Evolutionary conservation across 2,113 vertebrate genomes (phyloP), one percentile per base, ranked within the genome.

Genomic region (Montifringilla adamsi): DNA sequence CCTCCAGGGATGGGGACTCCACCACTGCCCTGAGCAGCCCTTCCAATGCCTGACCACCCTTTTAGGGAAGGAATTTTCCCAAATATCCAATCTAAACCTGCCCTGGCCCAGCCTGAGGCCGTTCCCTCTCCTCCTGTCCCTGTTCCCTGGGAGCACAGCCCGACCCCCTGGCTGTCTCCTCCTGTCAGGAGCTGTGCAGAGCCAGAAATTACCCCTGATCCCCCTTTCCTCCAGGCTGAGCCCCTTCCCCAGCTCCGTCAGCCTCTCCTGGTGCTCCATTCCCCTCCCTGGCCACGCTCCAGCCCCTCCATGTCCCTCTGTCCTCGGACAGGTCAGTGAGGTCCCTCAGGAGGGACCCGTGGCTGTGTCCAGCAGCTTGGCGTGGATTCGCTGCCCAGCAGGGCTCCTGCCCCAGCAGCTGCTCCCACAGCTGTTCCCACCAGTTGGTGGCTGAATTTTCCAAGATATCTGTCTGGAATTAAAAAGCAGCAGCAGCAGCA

Each of bases 361-460:
- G 79, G 75, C 20, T 3, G 49, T 6, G 47, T 14, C 49, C 9
- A 1, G 39, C 44, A 13, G 43, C 50, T 33, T 11, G 0, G 10
- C 0, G 1, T 19, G 33, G 79, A 6, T 22, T n/a, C 2, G 20
- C 15, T 1, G 59, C 84, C 81, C 87, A 22, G 93, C 7, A 0
- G 80, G n/a, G 43, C 53, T 91, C 55, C 84, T 52, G 83, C 80
- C 89, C 18, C 3, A 72, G 92, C 96, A 96, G 96, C 95, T 97
- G 96, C 91, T 92, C 14, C 83, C 2, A 90, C 95, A 97, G 96
- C 96, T 96, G 96, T 47, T 93, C 90, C 91, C 64, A 89, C 93
- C 96, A 96, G 96, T 92, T 97, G 94, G 94, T 90, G 95, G 76
- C 68, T 89, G 82, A 91, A 89, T 94, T 90, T 93, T 90, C 77